Evolutionary conservation across 2,113 vertebrate genomes (phyloP).

Genomic region (Tachycineta bicolor): DNA sequence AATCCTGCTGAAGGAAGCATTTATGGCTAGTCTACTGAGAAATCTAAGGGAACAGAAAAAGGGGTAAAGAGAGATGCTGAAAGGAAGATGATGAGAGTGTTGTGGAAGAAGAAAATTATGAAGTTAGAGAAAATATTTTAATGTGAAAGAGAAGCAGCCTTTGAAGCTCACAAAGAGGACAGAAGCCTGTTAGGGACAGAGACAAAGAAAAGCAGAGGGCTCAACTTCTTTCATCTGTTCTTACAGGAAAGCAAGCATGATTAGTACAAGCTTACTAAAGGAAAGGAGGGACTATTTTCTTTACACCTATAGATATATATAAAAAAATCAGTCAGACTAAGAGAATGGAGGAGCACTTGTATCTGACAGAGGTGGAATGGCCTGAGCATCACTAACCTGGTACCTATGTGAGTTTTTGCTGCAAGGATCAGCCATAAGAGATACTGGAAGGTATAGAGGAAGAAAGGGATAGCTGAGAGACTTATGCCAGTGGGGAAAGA

Average conservation of each 20-base stretch:
- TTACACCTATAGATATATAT: background rate
- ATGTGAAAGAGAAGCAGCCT: background rate
- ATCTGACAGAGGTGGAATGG: background rate
- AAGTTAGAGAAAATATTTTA: background rate
- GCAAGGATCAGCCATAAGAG: background rate
- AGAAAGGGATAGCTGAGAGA: background rate
- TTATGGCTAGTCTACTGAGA: background rate
- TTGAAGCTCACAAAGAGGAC: background rate
- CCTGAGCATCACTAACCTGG: background rate
- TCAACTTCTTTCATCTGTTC: background rate
- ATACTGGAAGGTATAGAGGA: background rate
- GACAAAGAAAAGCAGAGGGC: background rate
- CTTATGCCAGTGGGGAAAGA: background rate
- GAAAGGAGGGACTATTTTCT: background rate
- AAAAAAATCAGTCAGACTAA: background rate
- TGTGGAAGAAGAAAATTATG: background rate
- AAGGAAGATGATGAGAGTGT: background rate
- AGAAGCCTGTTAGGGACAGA: background rate
- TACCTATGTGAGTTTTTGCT: background rate
- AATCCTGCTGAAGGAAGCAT: background rate
- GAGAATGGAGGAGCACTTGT: background rate
- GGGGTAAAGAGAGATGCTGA: background rate
- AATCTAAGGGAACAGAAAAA: background rate
- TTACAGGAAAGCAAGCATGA: background rate
- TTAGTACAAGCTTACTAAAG: background rate